These are phyloP conservation scores for Hycleus phaleratus DNA, from an alignment of 1,140 invertebrate genomes.

Conservation along the genomic window DNA sequence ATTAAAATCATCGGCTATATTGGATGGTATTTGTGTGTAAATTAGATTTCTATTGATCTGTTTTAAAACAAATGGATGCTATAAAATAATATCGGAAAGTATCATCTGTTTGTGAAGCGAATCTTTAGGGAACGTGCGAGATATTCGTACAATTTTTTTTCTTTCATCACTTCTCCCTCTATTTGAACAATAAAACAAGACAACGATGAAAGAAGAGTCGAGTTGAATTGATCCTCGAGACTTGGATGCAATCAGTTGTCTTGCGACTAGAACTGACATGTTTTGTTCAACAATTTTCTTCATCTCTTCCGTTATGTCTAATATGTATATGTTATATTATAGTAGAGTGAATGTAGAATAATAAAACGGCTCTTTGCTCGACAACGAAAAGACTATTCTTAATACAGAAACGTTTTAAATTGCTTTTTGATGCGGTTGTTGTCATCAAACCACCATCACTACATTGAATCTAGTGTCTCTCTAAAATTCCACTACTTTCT, in stretches of 20 bases:
- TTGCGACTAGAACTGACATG: slow-evolving; percentile 15
- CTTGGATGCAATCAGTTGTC: slow-evolving; percentile 11
- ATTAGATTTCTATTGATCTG: no score
- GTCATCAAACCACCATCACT: slow-evolving; percentile 3
- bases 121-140: background rate
- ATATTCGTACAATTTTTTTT: background rate
- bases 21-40: no score
- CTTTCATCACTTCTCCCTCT: background rate
- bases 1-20: no score
- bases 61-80: no score
- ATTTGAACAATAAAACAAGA: no score
- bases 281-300: slow-evolving; percentile 21
- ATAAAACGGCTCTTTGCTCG: slow-evolving; percentile 18
- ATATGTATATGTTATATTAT: background rate
- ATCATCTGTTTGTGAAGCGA: no score
- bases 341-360: slow-evolving; percentile 8
- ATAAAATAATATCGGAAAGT: no score
- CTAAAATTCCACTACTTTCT: background rate
- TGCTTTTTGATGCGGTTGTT: slow-evolving; percentile 26
- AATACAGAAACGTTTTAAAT: slow-evolving; percentile 25
- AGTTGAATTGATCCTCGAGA: slow-evolving; percentile 19
- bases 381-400: slow-evolving; percentile 4
- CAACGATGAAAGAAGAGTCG: slow-evolving; percentile 18
- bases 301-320: no score
- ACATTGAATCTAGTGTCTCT: slow-evolving; percentile 8